Base-by-base conservation (phyloP, 2,888 invertebrate species). In the Amitus sp. region DNA sequence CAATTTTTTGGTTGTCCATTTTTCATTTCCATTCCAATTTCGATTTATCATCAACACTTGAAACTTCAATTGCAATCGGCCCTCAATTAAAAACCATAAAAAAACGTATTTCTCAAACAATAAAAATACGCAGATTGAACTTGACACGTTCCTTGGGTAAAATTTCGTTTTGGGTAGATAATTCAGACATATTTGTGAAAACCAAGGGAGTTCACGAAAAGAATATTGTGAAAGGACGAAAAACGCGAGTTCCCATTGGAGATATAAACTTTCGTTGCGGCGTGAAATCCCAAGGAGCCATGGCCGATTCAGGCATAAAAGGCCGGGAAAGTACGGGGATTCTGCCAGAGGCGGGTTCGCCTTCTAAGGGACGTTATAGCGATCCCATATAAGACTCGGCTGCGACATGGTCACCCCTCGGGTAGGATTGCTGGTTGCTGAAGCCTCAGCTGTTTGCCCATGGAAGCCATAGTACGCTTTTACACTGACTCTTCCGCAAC, bases 401-500 rank as follows among this genome's bases (percentile, higher is more conserved):
- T 47, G 33, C 55, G 53, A 30, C 52, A 47, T 48, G 56, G 50
- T 23, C 58, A 53, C 57, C 61, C 37, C 37, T 37, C 50, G 62
- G 64, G 57, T 62, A 43, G 48, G 49, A 51, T 66, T 55, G 30
- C 60, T 55, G 30, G 51, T 43, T 54, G 55, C 47, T 54, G 70
- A 67, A 70, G 68, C 70, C 67, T 70, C 67, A 70, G 68, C 70
- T 70, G 70, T 70, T 70, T 67, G 65, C 66, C 70, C 42, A 68
- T 70, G 68, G 70, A 70, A 70, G 68, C 68, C 70, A 43, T 68
- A 70, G 64, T 45, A 59, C 49, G 34, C 48, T 28, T 27, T 51
- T 47, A 60, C 55, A 34, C 34, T 18, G 47, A 34, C 50, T 45
- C 46, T 58, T 62, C 49, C 51, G 54, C 58, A 52, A 58, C 33